Evolutionary conservation across 2,113 vertebrate species (phyloP), one percentile per base, ranked within the genome.

Genomic region (Corydoras sp.): DNA sequence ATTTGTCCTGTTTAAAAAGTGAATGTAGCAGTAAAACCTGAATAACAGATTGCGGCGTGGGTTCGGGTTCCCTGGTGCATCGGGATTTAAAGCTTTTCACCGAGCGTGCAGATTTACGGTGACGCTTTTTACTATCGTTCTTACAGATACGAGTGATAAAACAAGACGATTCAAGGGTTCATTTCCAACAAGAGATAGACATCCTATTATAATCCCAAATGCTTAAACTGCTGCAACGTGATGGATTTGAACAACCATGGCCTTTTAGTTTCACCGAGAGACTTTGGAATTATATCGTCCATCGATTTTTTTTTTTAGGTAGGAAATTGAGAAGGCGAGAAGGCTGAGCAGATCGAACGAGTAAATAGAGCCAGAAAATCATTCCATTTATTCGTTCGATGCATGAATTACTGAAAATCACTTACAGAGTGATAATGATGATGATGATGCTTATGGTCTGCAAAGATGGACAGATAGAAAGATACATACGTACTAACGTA

Each of bases 101-200:
- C 74, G 79, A 81, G 77, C 74, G 79, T 83, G 82, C 80, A 84
- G 84, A 86, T 85, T 85, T 83, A 87, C 81, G 14, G 32, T 81
- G 81, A 82, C 76, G 63, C 51, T 11, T 75, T 75, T 80, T 71
- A 79, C 76, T 81, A 59, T 83, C 76, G 78, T 65, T 49, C 62
- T 67, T 77, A 76, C 81, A 78, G 72, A 69, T 75, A 74, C 78
- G 78, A 69, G 53, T 35, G 70, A 82, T 85, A 86, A 85, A 89
- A 82, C 81, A 30, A 58, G 60, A 73, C 50, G 79, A 79, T 56
- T 68, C 70, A 68, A 72, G 53, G 65, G n/a, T 79, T 83, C 69
- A 79, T 87, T 87, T 82, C 76, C 84, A 82, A 83, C 80, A 72
- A 74, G 79, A 77, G 75, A 83, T 77, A 80, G 82, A 24, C 31